Evolutionary conservation across 2,888 invertebrate species (phyloP), one percentile per base, ranked within the genome.

Genomic region (Hermaeophaga mercurialis): DNA sequence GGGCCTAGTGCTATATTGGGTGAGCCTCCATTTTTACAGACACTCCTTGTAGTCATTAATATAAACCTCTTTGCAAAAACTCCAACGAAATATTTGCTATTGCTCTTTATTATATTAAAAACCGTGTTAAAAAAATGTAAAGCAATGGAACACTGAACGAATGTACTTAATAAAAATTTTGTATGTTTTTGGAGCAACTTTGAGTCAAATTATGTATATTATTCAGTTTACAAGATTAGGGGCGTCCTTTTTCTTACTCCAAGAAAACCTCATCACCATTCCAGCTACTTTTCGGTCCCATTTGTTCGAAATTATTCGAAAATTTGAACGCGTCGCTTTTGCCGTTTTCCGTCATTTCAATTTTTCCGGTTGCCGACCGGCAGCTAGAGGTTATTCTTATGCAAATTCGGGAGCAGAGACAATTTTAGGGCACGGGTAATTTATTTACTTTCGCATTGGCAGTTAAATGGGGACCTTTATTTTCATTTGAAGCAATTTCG

Each of bases 351-450:
- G 34, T 54, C 61, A 59, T 56, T 57, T 54, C 39, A 58, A 63
- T 61, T 66, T 66, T 66, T 64, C 63, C 62, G 53, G 59, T 38
- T 14, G 43, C 43, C 59, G 47, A 57, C 38, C 47, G 58, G 57
- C 58, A 50, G 50, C 34, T 49, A 54, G 54, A 45, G 48, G 58
- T 43, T 66, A 74, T 74, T 76, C 73, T 75, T 69, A 76, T 76
- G 76, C 74, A 76, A 76, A 76, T 76, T 64, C 53, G 9, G 22
- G 56, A 56, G n/a, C 46, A 55, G 66, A 73, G 74, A 74, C 74
- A 74, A 76, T 75, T 75, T 75, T 66, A 70, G 70, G 70, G 72
- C 67, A 67, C 62, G 69, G 66, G 69, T 70, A 73, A 74, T 74
- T 74, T 74, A 73, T 69, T 71, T 70, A 63, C 67, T 68, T 70